Evolutionary conservation across 2,888 invertebrate genomes (phyloP).

Genomic region (Leptinotarsa haldemani): DNA sequence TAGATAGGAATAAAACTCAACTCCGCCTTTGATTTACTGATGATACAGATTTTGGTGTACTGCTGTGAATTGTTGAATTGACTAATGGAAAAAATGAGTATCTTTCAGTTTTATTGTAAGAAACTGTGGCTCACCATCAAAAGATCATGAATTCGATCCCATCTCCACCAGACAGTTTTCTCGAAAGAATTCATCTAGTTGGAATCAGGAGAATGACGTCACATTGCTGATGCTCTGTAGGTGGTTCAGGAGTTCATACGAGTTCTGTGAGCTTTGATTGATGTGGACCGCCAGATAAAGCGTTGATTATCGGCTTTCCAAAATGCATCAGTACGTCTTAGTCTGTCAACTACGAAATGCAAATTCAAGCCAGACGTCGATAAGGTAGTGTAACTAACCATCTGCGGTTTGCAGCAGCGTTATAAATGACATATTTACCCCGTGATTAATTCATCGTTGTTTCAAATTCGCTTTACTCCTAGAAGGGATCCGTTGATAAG

Average conservation of each 20-base stretch:
- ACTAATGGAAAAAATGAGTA: too few species aligned
- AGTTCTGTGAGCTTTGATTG: not conserved
- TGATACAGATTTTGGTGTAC: too few species aligned
- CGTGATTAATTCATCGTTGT: slow-evolving; percentile 5
- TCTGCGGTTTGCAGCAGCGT: slow-evolving; percentile 2
- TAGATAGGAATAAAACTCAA: too few species aligned
- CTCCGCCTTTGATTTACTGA: too few species aligned
- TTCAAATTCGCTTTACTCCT: slow-evolving; percentile 6
- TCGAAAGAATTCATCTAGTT: too few species aligned
- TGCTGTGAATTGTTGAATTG: too few species aligned
- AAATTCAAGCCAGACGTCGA: slow-evolving; percentile 12
- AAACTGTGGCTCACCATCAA: too few species aligned
- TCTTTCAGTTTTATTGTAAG: too few species aligned
- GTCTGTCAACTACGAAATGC: not conserved
- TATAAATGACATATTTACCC: slow-evolving; percentile 6
- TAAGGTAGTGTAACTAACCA: slow-evolving; percentile 6
- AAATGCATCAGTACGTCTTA: not conserved
- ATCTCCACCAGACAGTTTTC: too few species aligned
- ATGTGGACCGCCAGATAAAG: not conserved
- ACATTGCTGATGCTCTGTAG: too few species aligned
- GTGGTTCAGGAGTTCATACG: not conserved
- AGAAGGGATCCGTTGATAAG: not conserved
- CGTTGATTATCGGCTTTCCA: not conserved
- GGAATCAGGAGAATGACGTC: too few species aligned
- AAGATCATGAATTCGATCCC: too few species aligned